Evolutionary conservation across 2,888 invertebrate genomes (phyloP), one percentile per base, ranked within the genome.

Genomic region (Bimastos eiseni): DNA sequence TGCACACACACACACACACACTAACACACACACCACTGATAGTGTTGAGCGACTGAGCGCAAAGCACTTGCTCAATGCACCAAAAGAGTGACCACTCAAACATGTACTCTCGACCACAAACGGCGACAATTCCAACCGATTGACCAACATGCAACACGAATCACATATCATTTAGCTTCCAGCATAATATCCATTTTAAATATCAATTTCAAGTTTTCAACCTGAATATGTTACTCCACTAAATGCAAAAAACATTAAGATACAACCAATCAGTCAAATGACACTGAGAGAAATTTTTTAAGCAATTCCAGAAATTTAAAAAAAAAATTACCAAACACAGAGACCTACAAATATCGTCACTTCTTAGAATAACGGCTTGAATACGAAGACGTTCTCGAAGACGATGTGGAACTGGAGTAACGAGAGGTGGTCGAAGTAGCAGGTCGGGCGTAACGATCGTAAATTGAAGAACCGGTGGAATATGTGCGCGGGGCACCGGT

Each of bases 331-430:
- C 8, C 70, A 11, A n/a, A 30, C 70, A n/a, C 30, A 70, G n/a
- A n/a, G 70, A 70, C 70, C 8, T 4, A 55, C 55, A 30, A 55
- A 24, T 3, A 44, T 3, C 24, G 24, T 34, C 36, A 86, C n/a
- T 86, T 86, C 86, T 37, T 86, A 21, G 34, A 37, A 86, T 86
- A 86, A 34, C 86, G 86, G 24, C 86, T 86, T 2, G 36, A 36
- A 86, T 86, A 86, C 17, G 86, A 86, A 0, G 70, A 70, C 70
- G 70, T 70, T 70, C n/a, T 70, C 70, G 70, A 70, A 70, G 70
- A n/a, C 70, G 30, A 70, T n/a, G 70, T n/a, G 5, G 86, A 86
- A 86, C 86, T 86, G 37, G 86, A 86, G 37, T 86, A 86, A 19
- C 86, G 86, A 36, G 86, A 86, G 3, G 86, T 15, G 5, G 86